Percentiles rank a stretch among this genome's conserved stretches.
These are phyloP conservation scores for Macrosiphum euphorbiae DNA, from an alignment of 2,888 invertebrate genomes.

Conservation along the genomic window DNA sequence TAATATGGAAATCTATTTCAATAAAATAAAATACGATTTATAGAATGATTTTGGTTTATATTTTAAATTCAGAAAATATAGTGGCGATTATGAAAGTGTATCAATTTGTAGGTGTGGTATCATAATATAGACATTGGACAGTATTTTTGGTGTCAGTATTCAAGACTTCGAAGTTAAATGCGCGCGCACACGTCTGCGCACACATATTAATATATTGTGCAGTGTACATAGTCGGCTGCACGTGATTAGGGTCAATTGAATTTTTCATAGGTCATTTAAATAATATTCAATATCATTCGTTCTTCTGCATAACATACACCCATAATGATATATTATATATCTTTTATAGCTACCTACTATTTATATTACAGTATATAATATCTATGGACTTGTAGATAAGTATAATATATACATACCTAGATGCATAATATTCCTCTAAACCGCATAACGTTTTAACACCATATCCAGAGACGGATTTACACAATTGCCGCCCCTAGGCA, in stretches of 20 bases:
- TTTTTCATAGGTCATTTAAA: constrained; percentile 49
- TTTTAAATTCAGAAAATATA: not conserved
- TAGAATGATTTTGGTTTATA: too few relatives aligned
- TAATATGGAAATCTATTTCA: not conserved
- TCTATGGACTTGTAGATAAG: not conserved
- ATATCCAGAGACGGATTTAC: too few relatives aligned
- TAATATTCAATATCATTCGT: constrained; percentile 32
- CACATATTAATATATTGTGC: not conserved
- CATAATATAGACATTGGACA: not conserved
- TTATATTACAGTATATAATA: not conserved
- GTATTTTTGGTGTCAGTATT: not conserved
- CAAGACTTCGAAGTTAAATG: not conserved
- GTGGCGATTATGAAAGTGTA: not conserved
- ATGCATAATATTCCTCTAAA: not conserved
- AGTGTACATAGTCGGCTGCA: not conserved
- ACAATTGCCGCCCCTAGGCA: too few relatives aligned
- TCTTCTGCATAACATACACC: not conserved
- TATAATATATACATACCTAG: not conserved
- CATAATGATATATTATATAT: not conserved
- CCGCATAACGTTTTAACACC: not conserved
- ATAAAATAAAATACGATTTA: not conserved
- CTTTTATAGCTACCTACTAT: not conserved
- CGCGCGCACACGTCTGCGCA: not conserved
- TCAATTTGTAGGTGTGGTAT: not conserved
- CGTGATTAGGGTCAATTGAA: constrained; percentile 51